phyloP scores from a whole-genome alignment of 1,140 invertebrate species.

The Pectinophora gossypiella region DNA sequence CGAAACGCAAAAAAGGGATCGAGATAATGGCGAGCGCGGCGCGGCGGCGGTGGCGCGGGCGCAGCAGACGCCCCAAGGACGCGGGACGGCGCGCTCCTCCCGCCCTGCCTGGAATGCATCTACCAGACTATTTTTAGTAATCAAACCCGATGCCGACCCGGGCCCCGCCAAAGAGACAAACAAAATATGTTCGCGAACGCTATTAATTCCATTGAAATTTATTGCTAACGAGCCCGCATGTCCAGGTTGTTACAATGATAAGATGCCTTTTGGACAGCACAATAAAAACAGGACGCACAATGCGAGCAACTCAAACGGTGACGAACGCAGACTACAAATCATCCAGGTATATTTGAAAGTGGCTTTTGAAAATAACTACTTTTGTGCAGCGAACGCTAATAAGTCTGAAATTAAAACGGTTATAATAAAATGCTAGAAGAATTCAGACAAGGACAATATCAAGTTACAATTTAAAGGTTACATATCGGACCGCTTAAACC shows the following conservation, averaged over 20 bases:
- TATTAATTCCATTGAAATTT: conserved; percentile 30
- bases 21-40: conserved; percentile 52
- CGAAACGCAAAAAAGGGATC: conserved; percentile 66
- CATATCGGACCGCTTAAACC: not conserved
- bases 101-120: conserved; percentile 48
- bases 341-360: not conserved
- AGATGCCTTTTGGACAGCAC: conserved; percentile 5
- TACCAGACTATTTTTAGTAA: conserved; percentile 66
- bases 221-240: conserved; percentile 22
- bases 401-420: not conserved
- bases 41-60: conserved; percentile 30
- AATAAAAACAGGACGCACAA: conserved; percentile 2
- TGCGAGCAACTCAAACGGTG: not conserved
- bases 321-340: not conserved
- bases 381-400: not conserved
- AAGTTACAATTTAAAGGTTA: conserved; percentile 1
- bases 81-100: conserved; percentile 29
- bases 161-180: conserved; percentile 31
- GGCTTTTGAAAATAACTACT: not conserved
- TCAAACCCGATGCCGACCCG: conserved; percentile 52
- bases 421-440: not conserved
- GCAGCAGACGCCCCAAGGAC: conserved; percentile 52
- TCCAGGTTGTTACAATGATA: conserved; percentile 6
- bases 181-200: conserved; percentile 41
- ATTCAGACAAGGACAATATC: not conserved